These are phyloP conservation scores for Mormyrus hasselquistii DNA, from an alignment of 2,797 vertebrate species.

Conservation along the genomic window DNA sequence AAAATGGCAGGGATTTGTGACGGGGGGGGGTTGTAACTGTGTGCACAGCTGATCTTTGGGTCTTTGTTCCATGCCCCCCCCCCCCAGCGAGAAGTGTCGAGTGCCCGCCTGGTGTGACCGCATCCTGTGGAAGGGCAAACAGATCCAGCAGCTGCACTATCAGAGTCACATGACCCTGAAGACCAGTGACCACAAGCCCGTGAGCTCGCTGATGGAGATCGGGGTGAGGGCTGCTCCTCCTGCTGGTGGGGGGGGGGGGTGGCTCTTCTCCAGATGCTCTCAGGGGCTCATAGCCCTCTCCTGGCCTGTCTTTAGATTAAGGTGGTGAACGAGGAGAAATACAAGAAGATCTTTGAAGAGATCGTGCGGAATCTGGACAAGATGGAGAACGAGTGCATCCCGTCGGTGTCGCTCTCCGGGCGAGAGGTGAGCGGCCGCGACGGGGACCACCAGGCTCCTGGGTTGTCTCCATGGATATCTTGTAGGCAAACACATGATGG, in stretches of 20 bases:
- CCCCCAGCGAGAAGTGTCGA: conserved; percentile 84
- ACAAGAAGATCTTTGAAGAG: conserved; percentile 84
- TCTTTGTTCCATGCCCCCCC: not conserved
- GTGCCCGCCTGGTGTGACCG: conserved; percentile 95
- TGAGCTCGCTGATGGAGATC: conserved; percentile 78
- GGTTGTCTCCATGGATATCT: not conserved
- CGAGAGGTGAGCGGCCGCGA: conserved; percentile 67
- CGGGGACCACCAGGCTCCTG: not conserved
- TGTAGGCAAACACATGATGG: not conserved
- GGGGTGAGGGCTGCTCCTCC: conserved; percentile 64
- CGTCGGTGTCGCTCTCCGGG: conserved; percentile 77
- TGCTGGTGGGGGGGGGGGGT: not conserved
- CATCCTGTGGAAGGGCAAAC: conserved; percentile 85
- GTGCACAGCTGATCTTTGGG: not conserved
- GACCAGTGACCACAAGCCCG: conserved; percentile 97
- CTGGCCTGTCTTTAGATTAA: conserved; percentile 68
- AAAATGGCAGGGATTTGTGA: not conserved
- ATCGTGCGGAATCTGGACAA: conserved; percentile 89
- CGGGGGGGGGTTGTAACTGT: not conserved
- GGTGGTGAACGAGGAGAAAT: conserved; percentile 72
- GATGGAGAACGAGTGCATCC: conserved; percentile 94
- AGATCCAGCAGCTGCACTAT: conserved; percentile 76
- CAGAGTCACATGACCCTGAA: conserved; percentile 85
- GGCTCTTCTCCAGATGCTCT: not conserved
- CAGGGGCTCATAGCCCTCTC: too few species aligned